Conservation (phyloP, 64 coral and sea anemone genomes). For the Acropora tenuis region DNA sequence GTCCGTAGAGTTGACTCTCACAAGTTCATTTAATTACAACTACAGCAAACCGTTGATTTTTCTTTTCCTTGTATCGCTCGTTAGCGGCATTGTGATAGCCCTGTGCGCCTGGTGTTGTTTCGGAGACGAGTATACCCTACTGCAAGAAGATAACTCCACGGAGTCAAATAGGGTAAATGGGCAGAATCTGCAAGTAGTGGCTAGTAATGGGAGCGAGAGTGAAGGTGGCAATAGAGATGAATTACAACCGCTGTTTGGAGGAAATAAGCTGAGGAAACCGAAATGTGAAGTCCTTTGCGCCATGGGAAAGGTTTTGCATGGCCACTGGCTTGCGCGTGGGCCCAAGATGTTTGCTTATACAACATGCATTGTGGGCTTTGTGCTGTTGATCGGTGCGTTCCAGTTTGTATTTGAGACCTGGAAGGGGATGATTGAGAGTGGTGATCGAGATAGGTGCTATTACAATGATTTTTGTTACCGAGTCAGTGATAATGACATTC, state of each 20-base stretch:
- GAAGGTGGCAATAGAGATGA: constrained; percentile 1
- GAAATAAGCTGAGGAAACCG: too few relatives aligned
- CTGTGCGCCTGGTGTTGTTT: constrained; percentile 59
- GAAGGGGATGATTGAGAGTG: constrained; percentile 14
- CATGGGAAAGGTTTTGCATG: constrained; percentile 23
- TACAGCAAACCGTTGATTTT: constrained; percentile 71
- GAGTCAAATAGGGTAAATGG: neutral
- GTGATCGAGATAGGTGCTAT: constrained; percentile 48
- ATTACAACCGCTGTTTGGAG: neutral
- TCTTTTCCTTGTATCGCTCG: constrained; percentile 23
- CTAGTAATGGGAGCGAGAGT: neutral
- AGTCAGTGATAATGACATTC: constrained; percentile 51
- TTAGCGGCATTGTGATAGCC: constrained; percentile 42
- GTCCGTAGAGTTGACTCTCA: neutral
- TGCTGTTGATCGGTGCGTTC: constrained; percentile 62
- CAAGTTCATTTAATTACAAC: constrained; percentile 43
- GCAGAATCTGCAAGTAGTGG: constrained; percentile 11
- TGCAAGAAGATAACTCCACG: neutral
- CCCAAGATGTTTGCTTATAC: constrained; percentile 65
- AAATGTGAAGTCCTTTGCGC: too few relatives aligned
- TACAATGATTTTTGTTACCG: constrained; percentile 78
- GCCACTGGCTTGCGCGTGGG: constrained; percentile 61
- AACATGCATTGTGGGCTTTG: constrained; percentile 70
- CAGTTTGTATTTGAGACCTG: constrained; percentile 67
- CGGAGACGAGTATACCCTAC: constrained; percentile 18